Percentiles rank a stretch among this genome's conserved stretches.
Evolutionary conservation across 64 coral and sea anemone genomes (phyloP).

Genomic region (Porites lutea): DNA sequence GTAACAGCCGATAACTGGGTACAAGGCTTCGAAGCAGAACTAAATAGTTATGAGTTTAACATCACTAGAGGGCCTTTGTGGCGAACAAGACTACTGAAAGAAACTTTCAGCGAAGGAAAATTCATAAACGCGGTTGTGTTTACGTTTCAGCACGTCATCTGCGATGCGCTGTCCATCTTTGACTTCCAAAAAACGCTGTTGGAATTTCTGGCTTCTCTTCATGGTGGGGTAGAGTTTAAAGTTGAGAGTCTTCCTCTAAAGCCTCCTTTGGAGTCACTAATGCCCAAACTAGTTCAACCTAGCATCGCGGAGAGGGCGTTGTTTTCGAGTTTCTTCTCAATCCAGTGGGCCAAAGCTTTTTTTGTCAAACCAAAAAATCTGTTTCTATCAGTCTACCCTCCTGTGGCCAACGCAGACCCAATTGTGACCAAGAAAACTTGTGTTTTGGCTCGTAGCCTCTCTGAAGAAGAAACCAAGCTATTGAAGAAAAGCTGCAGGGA

Average conservation of each 20-base stretch:
- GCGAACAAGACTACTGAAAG: slow-evolving; percentile 60
- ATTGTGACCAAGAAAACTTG: slow-evolving; percentile 60
- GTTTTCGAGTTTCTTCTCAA: slow-evolving; percentile 50
- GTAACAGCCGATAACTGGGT: slow-evolving; percentile 65
- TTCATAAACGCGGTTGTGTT: slow-evolving; percentile 44
- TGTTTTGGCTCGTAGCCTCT: slow-evolving; percentile 37
- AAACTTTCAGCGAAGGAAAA: slow-evolving; percentile 36
- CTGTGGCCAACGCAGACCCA: slow-evolving; percentile 39
- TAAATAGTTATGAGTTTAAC: slow-evolving; percentile 38
- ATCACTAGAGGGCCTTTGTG: slow-evolving; percentile 54
- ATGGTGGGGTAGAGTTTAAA: slow-evolving; percentile 17
- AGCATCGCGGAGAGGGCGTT: slow-evolving; percentile 45
- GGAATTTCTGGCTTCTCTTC: slow-evolving; percentile 20
- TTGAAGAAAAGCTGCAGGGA: slow-evolving; percentile 54
- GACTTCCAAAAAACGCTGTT: slow-evolving; percentile 28
- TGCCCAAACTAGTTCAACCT: not conserved
- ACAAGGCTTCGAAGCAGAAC: slow-evolving; percentile 63
- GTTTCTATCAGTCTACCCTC: slow-evolving; percentile 58
- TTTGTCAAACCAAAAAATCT: slow-evolving; percentile 63
- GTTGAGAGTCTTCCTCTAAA: slow-evolving; percentile 45
- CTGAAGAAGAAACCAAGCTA: slow-evolving; percentile 45
- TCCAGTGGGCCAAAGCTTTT: slow-evolving; percentile 35
- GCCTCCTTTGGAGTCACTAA: slow-evolving; percentile 23
- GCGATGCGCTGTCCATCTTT: slow-evolving; percentile 55
- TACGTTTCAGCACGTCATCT: slow-evolving; percentile 64